phyloP scores from a whole-genome alignment of 2,797 vertebrate species.

The Enteromius fasciolatus region DNA sequence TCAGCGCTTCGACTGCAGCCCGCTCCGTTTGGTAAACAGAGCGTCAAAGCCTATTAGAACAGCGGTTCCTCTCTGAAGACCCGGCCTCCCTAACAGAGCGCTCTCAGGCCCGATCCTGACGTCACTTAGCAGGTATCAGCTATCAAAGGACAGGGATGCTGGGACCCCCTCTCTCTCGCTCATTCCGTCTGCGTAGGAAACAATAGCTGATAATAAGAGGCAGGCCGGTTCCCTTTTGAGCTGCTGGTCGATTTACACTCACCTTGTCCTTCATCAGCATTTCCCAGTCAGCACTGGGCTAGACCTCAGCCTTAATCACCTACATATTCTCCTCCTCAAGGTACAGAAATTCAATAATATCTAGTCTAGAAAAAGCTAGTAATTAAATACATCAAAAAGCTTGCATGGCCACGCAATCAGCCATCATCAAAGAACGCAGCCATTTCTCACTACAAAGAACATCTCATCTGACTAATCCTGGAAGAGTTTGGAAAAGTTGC shows the following conservation, averaged over 20 bases:
- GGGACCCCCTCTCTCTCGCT: conserved; percentile 19
- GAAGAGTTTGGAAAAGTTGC: conserved; percentile 31
- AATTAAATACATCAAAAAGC: conserved; percentile 60
- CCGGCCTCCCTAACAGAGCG: conserved; percentile 29
- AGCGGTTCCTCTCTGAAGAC: conserved; percentile 56
- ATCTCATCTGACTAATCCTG: conserved; percentile 36
- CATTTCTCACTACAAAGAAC: conserved; percentile 39
- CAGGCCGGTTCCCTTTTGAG: conserved; percentile 38
- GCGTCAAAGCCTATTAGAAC: conserved; percentile 65
- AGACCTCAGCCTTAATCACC: conserved; percentile 54
- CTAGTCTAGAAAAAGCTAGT: conserved; percentile 43
- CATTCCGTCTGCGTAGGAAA: conserved; percentile 40
- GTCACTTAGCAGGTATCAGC: conserved; percentile 47
- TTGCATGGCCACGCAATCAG: conserved; percentile 34
- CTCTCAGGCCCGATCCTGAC: conserved; percentile 40
- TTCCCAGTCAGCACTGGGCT: conserved; percentile 52
- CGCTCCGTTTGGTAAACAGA: conserved; percentile 63
- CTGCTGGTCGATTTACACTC: conserved; percentile 51
- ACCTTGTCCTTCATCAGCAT: conserved; percentile 61
- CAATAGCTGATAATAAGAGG: conserved; percentile 49
- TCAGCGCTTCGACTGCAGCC: conserved; percentile 54
- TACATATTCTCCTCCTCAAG: conserved; percentile 50
- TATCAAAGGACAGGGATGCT: conserved; percentile 29
- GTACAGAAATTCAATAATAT: conserved; percentile 59
- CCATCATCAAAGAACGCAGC: conserved; percentile 46